Conservation (phyloP, 2,888 invertebrate genomes). For the Melangyna quadrimaculata region DNA sequence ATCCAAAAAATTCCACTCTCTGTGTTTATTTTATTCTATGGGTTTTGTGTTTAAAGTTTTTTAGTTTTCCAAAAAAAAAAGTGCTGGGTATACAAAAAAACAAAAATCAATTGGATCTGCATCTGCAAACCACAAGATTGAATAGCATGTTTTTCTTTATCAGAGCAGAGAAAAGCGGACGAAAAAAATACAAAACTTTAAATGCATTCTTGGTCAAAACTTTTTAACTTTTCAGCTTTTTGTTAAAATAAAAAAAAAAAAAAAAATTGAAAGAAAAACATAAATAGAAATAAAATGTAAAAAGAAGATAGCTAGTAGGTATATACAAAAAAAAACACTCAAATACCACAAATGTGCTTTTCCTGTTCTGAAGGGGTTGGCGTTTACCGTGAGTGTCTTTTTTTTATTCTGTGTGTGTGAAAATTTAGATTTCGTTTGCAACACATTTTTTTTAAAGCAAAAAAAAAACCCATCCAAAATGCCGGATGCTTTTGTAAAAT, state of each 20-base stretch:
- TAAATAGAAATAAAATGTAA: background rate
- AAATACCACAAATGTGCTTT: slow-evolving; percentile 49
- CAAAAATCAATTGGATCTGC: background rate
- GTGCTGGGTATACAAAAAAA: background rate
- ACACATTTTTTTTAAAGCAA: slow-evolving; percentile 23
- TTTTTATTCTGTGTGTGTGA: slow-evolving; percentile 10
- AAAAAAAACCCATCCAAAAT: slow-evolving; percentile 21
- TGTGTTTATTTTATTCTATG: background rate
- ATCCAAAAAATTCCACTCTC: background rate
- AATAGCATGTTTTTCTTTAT: slow-evolving; percentile 4
- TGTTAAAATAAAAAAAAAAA: slow-evolving; percentile 4
- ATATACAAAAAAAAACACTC: slow-evolving; percentile 26
- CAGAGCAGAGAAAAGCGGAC: background rate
- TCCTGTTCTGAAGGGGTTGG: slow-evolving; percentile 15
- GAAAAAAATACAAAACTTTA: slow-evolving; percentile 6
- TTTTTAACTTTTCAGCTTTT: slow-evolving; percentile 35
- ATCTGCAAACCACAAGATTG: background rate
- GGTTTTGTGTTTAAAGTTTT: background rate
- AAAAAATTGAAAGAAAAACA: slow-evolving; percentile 13
- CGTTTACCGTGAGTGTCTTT: background rate
- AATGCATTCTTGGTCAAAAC: slow-evolving; percentile 38
- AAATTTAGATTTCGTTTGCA: slow-evolving; percentile 43
- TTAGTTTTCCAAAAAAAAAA: too few relatives aligned
- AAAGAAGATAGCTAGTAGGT: too few relatives aligned
- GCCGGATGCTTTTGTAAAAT: slow-evolving; percentile 54